Evolutionary conservation across 2,113 vertebrate species (phyloP).

Genomic region (Apistogramma diplotaenia): DNA sequence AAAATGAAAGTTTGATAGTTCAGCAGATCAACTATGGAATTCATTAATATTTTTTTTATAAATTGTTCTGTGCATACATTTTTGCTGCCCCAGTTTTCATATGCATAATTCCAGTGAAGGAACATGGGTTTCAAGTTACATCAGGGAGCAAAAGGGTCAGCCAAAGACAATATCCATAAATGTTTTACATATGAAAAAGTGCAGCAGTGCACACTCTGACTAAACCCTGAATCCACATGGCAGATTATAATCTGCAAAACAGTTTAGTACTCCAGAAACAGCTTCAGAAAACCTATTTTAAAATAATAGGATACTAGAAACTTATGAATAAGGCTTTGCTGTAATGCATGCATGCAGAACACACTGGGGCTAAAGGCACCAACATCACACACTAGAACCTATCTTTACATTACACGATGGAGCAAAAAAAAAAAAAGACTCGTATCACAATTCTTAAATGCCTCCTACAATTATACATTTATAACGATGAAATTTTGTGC

Average conservation of each 20-base stretch:
- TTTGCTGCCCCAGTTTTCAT: not conserved
- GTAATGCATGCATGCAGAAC: not conserved
- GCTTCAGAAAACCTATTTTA: not conserved
- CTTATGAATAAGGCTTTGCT: not conserved
- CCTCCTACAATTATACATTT: too few relatives aligned
- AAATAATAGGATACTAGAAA: not conserved
- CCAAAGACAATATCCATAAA: not conserved
- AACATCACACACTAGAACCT: not conserved
- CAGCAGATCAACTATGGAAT: not conserved
- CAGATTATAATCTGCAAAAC: not conserved
- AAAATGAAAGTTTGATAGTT: not conserved
- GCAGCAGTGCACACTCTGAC: not conserved
- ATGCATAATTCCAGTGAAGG: not conserved
- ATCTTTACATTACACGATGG: not conserved
- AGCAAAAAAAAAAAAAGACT: not conserved
- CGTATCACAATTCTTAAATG: not conserved
- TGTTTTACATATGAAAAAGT: not conserved
- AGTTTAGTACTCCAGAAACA: not conserved
- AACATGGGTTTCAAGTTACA: not conserved
- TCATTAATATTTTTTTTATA: not conserved
- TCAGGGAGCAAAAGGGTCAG: not conserved
- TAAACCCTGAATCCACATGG: not conserved
- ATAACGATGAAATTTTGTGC: too few relatives aligned
- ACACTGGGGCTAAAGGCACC: not conserved
- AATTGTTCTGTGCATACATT: not conserved